A percentile compares a stretch with the other conserved stretches of the same genome.
Conservation (phyloP, 2,797 vertebrate species). For the Nyctibius grandis region DNA sequence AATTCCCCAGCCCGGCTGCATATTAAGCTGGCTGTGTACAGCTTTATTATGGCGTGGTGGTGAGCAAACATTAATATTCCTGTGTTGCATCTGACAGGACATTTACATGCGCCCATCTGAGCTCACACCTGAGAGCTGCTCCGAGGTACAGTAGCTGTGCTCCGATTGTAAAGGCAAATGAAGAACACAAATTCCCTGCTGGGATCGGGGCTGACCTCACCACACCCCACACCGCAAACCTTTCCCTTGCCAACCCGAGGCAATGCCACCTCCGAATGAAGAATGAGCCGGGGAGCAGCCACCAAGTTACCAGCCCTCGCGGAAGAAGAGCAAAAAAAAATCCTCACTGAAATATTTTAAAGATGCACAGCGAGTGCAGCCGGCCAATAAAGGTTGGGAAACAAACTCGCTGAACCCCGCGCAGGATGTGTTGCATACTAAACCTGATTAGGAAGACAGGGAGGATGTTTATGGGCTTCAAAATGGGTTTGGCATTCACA, state of each 20-base stretch:
- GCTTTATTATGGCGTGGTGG: constrained; percentile 76
- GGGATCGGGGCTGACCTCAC: constrained; percentile 78
- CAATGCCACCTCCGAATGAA: constrained; percentile 83
- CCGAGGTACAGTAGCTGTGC: constrained; percentile 78
- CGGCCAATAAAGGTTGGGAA: constrained; percentile 65
- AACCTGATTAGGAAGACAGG: constrained; percentile 58
- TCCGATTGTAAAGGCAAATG: constrained; percentile 84
- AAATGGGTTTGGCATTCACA: constrained; percentile 47
- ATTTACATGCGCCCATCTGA: constrained; percentile 85
- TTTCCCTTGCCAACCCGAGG: constrained; percentile 80
- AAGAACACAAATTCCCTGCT: constrained; percentile 83
- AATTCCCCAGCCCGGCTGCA: constrained; percentile 77
- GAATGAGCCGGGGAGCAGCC: constrained; percentile 81
- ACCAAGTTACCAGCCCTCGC: constrained; percentile 79
- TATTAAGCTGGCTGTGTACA: constrained; percentile 77
- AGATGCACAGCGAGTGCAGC: constrained; percentile 70
- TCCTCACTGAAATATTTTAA: constrained; percentile 68
- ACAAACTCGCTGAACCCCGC: constrained; percentile 58
- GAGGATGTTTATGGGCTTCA: constrained; percentile 62
- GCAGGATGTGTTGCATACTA: constrained; percentile 57
- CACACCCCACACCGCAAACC: constrained; percentile 77
- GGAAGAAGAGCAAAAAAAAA: constrained; percentile 63
- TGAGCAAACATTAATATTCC: constrained; percentile 80
- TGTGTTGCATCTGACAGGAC: constrained; percentile 76
- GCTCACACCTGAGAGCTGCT: constrained; percentile 83